phyloP scores from a whole-genome alignment of 2,888 invertebrate species.

The Deroplatys truncata region DNA sequence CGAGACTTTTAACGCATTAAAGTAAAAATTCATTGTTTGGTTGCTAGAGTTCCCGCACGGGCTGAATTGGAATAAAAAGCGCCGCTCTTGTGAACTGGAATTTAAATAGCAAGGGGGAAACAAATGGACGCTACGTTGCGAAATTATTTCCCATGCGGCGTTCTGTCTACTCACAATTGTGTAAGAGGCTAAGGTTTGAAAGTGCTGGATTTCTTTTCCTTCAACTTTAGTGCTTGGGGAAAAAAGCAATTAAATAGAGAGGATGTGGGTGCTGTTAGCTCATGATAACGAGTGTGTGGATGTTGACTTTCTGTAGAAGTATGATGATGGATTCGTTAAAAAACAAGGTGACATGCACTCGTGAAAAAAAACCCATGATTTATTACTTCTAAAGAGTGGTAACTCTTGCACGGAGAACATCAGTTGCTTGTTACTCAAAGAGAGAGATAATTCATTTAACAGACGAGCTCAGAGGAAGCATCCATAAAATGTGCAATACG shows the following conservation, averaged over 20 bases:
- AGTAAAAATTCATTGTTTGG: background rate
- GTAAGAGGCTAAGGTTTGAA: background rate
- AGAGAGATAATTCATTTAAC: too few relatives aligned
- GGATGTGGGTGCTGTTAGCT: background rate
- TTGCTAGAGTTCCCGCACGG: background rate
- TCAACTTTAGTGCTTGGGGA: background rate
- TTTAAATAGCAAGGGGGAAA: background rate
- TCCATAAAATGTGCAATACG: too few relatives aligned
- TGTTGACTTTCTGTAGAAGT: background rate
- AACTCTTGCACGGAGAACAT: too few relatives aligned
- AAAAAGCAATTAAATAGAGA: background rate
- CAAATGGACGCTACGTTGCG: background rate
- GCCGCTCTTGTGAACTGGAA: background rate
- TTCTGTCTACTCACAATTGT: background rate
- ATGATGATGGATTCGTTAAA: too few relatives aligned
- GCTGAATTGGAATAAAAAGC: background rate
- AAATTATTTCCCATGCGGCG: background rate
- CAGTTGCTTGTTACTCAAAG: too few relatives aligned
- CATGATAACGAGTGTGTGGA: background rate
- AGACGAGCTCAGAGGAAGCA: too few relatives aligned
- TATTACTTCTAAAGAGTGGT: too few relatives aligned
- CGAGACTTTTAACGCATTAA: background rate
- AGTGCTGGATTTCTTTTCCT: background rate
- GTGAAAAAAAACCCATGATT: too few relatives aligned
- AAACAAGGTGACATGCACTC: too few relatives aligned